These are phyloP conservation scores for Standfussiana lucernea DNA, from an alignment of 2,888 invertebrate genomes.

Conservation along the genomic window DNA sequence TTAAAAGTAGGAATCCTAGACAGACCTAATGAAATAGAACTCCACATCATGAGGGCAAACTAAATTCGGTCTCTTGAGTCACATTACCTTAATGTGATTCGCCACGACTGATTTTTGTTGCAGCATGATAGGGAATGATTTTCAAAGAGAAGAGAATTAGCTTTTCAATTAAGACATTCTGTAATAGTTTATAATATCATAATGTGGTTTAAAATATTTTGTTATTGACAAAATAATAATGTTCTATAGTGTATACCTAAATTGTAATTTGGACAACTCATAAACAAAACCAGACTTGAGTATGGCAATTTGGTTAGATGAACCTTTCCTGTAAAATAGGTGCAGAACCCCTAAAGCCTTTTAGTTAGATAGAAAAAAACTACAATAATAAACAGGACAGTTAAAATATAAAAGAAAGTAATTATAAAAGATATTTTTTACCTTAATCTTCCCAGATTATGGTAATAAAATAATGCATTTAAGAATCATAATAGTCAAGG, in stretches of 20 bases:
- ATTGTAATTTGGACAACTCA: background rate
- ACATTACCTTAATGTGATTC: background rate
- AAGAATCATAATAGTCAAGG: background rate
- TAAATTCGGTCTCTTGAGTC: background rate
- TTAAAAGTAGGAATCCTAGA: background rate
- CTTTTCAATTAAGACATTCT: background rate
- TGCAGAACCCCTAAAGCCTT: background rate
- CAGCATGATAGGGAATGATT: background rate
- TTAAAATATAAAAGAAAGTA: background rate
- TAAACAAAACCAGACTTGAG: background rate
- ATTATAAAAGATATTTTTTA: background rate
- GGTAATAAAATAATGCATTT: background rate
- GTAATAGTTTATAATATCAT: background rate
- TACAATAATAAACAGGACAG: background rate
- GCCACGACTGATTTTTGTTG: background rate
- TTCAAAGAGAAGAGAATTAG: background rate
- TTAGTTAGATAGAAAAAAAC: too few relatives aligned
- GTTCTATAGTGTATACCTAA: background rate
- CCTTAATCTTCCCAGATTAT: background rate
- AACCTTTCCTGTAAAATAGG: background rate
- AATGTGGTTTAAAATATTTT: background rate
- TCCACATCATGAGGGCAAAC: background rate
- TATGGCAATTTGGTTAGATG: background rate
- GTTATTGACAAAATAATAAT: background rate
- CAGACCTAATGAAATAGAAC: background rate